Percentiles rank a stretch among this genome's conserved stretches.
Conservation (phyloP, 1,140 invertebrate species). For the Zaprionus davidi region DNA sequence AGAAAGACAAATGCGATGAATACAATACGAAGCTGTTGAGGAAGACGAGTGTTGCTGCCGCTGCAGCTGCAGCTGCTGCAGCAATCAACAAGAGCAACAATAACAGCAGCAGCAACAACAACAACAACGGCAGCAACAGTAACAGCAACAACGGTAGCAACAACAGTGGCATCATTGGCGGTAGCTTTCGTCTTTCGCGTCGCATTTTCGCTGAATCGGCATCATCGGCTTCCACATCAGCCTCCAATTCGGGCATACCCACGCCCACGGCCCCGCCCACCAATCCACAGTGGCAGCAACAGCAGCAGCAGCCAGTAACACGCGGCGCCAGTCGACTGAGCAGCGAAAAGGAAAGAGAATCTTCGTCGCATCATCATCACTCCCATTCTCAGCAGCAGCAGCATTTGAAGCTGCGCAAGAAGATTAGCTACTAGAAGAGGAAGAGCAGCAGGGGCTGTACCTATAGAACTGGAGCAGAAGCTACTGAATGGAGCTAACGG, state of each 20-base stretch:
- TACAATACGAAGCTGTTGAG: slow-evolving; percentile 80
- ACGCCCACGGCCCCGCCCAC: slow-evolving; percentile 71
- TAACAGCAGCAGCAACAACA: slow-evolving; percentile 32
- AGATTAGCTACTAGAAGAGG: slow-evolving; percentile 75
- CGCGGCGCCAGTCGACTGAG: slow-evolving; percentile 51
- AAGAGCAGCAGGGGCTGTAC: background rate
- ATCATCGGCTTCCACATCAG: slow-evolving; percentile 74
- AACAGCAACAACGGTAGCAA: slow-evolving; percentile 33
- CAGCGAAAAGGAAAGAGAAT: slow-evolving; percentile 30
- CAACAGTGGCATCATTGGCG: slow-evolving; percentile 30
- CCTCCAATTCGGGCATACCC: slow-evolving; percentile 76
- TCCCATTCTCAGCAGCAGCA: slow-evolving; percentile 32
- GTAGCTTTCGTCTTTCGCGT: slow-evolving; percentile 68
- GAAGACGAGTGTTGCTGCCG: slow-evolving; percentile 62
- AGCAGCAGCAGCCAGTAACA: slow-evolving; percentile 29
- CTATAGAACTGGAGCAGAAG: background rate
- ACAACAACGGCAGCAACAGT: slow-evolving; percentile 28
- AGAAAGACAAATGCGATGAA: slow-evolving; percentile 82
- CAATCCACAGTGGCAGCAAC: slow-evolving; percentile 49
- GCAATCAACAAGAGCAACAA: slow-evolving; percentile 35
- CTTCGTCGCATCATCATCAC: no score
- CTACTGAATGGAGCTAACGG: background rate
- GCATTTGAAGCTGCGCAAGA: slow-evolving; percentile 78
- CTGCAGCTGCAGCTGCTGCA: slow-evolving; percentile 58
- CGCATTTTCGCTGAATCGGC: slow-evolving; percentile 65